These are phyloP conservation scores for Agelastica alni DNA, from an alignment of 2,888 invertebrate species.

Conservation along the genomic window DNA sequence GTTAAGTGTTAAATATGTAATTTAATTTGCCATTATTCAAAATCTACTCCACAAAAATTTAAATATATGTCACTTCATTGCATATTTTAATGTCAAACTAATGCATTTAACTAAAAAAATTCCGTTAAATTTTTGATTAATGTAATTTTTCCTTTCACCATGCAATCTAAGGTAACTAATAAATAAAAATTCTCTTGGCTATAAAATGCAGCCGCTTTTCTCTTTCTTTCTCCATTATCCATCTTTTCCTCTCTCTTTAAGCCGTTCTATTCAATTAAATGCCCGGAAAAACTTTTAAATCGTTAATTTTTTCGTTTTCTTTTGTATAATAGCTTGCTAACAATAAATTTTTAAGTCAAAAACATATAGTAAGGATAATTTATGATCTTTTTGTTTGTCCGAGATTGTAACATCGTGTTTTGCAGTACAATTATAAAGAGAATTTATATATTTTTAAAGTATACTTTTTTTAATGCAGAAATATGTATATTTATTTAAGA, in stretches of 20 bases:
- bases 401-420: conserved; percentile 7
- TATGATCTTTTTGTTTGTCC: conserved; percentile 38
- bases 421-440: too few species aligned
- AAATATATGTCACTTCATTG: too few species aligned
- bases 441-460: too few species aligned
- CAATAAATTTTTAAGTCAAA: conserved; percentile 55
- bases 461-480: too few species aligned
- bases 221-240: conserved; percentile 2
- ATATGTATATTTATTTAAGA: too few species aligned
- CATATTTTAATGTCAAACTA: too few species aligned
- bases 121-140: too few species aligned
- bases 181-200: conserved; percentile 44
- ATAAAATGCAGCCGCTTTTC: conserved; percentile 54
- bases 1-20: too few species aligned
- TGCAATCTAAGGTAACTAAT: conserved; percentile 14
- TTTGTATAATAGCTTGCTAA: conserved; percentile 44
- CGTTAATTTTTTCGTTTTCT: conserved; percentile 53
- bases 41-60: too few species aligned
- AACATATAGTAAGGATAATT: conserved; percentile 51
- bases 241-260: conserved; percentile 44
- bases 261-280: conserved; percentile 57
- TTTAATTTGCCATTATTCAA: too few species aligned
- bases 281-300: conserved; percentile 55
- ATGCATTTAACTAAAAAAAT: too few species aligned
- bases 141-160: too few species aligned